Conservation (phyloP, 1,140 invertebrate species). For the Heliconius hewitsoni region DNA sequence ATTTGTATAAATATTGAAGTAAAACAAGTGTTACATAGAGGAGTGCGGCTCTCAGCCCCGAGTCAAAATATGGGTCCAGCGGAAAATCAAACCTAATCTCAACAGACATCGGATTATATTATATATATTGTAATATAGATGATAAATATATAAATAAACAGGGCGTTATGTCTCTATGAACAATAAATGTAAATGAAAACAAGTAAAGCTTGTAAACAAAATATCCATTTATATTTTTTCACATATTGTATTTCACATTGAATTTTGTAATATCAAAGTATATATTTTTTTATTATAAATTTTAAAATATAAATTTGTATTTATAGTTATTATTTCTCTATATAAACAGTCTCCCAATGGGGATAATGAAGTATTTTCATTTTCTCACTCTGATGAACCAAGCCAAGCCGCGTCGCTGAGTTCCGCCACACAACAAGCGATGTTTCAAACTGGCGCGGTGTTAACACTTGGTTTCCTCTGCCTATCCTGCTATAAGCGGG, state of each 20-base stretch:
- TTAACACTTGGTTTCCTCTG: too few species aligned
- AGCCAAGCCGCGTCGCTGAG: too few species aligned
- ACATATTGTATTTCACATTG: background rate
- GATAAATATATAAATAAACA: background rate
- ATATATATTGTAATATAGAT: slow-evolving; percentile 1
- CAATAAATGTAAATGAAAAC: slow-evolving; percentile 1
- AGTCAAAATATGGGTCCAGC: slow-evolving; percentile 7
- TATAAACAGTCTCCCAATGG: too few species aligned
- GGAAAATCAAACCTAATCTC: slow-evolving; percentile 8
- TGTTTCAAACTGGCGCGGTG: too few species aligned
- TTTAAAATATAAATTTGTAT: too few species aligned
- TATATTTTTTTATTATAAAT: background rate
- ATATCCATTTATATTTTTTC: background rate
- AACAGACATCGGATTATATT: slow-evolving; percentile 11
- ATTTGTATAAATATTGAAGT: background rate
- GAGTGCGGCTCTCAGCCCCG: background rate
- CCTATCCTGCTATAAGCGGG: too few species aligned
- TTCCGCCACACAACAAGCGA: too few species aligned
- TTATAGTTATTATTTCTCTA: too few species aligned
- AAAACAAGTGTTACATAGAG: background rate
- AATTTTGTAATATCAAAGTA: background rate
- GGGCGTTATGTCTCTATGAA: background rate
- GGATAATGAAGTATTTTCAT: too few species aligned
- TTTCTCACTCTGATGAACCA: too few species aligned
- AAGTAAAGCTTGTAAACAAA: background rate